A percentile compares a stretch with the other conserved stretches of the same genome.
These are phyloP conservation scores for Suncus etruscus DNA, from an alignment of 2,113 vertebrate species.

Conservation along the genomic window DNA sequence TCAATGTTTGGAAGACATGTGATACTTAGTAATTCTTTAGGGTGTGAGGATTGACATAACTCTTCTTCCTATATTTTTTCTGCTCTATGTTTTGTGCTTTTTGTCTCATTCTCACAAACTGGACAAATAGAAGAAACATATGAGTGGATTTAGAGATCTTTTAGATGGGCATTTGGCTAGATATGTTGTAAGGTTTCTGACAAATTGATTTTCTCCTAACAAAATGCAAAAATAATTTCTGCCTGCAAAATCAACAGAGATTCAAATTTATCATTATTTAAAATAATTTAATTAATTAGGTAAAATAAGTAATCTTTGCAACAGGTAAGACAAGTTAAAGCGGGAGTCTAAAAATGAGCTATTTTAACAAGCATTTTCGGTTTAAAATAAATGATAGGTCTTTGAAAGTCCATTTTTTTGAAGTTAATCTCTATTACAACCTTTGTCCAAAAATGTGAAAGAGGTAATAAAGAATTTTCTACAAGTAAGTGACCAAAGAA, in stretches of 20 bases:
- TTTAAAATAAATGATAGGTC: not conserved
- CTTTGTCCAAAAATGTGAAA: not conserved
- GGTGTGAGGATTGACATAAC: not conserved
- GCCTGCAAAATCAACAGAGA: constrained; percentile 21
- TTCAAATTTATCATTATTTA: constrained; percentile 9
- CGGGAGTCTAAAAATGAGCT: not conserved
- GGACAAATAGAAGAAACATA: not conserved
- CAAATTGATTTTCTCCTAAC: not conserved
- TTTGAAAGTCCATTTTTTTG: constrained; percentile 54
- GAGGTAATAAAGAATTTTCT: not conserved
- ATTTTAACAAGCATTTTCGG: constrained; percentile 23
- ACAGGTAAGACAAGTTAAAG: not conserved
- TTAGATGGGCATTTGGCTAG: not conserved
- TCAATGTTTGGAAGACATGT: not conserved
- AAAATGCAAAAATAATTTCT: constrained; percentile 8
- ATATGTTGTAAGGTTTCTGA: not conserved
- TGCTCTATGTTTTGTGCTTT: not conserved
- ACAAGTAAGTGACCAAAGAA: constrained; percentile 28
- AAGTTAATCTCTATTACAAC: not conserved
- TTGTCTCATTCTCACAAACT: not conserved
- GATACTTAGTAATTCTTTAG: constrained; percentile 48
- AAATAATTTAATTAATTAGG: not conserved
- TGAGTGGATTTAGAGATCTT: not conserved
- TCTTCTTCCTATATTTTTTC: not conserved
- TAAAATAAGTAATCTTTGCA: not conserved